phyloP scores from a whole-genome alignment of 2,888 invertebrate species.

The Hofmannophila pseudospretella region DNA sequence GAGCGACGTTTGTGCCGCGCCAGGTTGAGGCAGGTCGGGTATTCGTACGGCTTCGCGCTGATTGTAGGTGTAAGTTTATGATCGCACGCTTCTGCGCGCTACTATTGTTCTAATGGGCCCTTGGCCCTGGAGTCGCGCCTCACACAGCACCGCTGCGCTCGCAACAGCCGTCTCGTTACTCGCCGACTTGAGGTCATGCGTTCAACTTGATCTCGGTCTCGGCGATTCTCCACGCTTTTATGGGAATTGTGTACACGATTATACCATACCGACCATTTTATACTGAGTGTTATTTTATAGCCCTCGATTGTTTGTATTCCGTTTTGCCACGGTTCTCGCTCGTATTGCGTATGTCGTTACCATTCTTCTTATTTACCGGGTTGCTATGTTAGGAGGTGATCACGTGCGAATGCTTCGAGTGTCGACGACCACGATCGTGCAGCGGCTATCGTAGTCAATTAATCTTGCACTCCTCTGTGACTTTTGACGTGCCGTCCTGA shows the following conservation, averaged over 20 bases:
- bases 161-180: slow-evolving; percentile 50
- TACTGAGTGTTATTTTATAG: slow-evolving; percentile 25
- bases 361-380: background rate
- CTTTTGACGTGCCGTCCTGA: slow-evolving; percentile 63
- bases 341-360: background rate
- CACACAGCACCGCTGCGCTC: slow-evolving; percentile 19
- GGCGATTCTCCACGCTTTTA: slow-evolving; percentile 55
- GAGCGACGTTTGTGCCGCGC: slow-evolving; percentile 26
- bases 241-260: slow-evolving; percentile 43
- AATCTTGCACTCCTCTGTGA: slow-evolving; percentile 55
- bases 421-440: slow-evolving; percentile 50
- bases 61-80: slow-evolving; percentile 66
- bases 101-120: slow-evolving; percentile 68
- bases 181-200: slow-evolving; percentile 52
- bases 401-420: slow-evolving; percentile 16
- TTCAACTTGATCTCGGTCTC: slow-evolving; percentile 57
- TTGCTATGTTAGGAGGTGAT: slow-evolving; percentile 5
- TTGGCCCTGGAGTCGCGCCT: slow-evolving; percentile 39
- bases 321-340: slow-evolving; percentile 17
- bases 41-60: slow-evolving; percentile 47
- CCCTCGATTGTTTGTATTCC: slow-evolving; percentile 28
- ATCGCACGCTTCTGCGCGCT: slow-evolving; percentile 65
- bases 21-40: slow-evolving; percentile 58
- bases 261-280: slow-evolving; percentile 32
- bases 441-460: slow-evolving; percentile 56